Percentiles rank a stretch among this genome's conserved stretches.
Conservation (phyloP, 2,113 vertebrate genomes). For the Excalfactoria chinensis region DNA sequence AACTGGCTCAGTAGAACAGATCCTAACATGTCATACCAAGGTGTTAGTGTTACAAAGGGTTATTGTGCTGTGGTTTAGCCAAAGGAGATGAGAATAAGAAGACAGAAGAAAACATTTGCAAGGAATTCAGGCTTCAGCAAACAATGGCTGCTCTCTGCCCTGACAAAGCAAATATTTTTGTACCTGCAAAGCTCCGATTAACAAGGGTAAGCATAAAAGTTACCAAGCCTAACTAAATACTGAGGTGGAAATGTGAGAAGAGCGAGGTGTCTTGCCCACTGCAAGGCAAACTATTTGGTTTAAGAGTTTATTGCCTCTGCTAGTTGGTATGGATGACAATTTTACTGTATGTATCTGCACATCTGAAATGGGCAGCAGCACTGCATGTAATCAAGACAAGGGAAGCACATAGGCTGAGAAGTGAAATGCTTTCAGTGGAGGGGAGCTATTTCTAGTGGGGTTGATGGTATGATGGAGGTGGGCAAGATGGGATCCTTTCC, state of each 20-base stretch:
- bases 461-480: background rate
- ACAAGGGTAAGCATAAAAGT: conserved; percentile 11
- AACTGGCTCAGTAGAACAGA: conserved; percentile 32
- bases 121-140: background rate
- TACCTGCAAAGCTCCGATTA: conserved; percentile 23
- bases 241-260: conserved; percentile 16
- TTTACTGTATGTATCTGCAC: background rate
- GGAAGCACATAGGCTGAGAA: background rate
- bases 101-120: conserved; percentile 32
- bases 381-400: background rate
- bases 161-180: conserved; percentile 47
- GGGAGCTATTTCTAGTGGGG: conserved; percentile 18
- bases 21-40: conserved; percentile 40
- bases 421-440: background rate
- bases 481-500: conserved; percentile 2
- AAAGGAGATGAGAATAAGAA: conserved; percentile 35
- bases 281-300: background rate
- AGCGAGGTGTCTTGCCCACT: background rate
- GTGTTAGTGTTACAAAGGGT: conserved; percentile 45
- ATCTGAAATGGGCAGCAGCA: background rate
- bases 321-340: background rate
- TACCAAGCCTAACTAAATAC: background rate
- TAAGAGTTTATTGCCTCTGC: background rate
- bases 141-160: conserved; percentile 29
- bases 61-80: conserved; percentile 29